Conservation (phyloP, 2,888 invertebrate genomes). For the Eupithecia tripunctaria region DNA sequence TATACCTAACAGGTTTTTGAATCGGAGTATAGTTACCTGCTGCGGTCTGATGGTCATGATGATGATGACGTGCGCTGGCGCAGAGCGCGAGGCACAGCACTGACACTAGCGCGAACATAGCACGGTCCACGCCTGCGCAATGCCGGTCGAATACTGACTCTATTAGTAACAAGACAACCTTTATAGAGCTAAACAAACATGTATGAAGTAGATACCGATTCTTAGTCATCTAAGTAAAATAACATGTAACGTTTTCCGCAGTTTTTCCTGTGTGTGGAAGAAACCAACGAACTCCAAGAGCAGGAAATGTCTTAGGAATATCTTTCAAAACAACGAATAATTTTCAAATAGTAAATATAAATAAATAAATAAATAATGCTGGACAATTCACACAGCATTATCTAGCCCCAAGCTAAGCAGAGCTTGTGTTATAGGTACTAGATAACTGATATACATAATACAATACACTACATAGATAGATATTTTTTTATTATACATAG, state of each 20-base stretch:
- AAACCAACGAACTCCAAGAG: not conserved
- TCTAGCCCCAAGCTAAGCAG: too few species aligned
- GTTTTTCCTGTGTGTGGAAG: not conserved
- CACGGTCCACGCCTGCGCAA: not conserved
- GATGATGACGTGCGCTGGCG: slow-evolving; percentile 6
- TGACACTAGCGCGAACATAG: not conserved
- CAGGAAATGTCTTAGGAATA: not conserved
- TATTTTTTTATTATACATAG: too few species aligned
- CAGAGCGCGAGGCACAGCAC: not conserved
- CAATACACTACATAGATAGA: too few species aligned
- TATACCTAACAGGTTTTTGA: too few species aligned
- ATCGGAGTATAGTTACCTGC: not conserved
- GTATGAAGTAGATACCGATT: not conserved
- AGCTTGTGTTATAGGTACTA: too few species aligned
- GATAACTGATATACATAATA: too few species aligned
- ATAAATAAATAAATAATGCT: too few species aligned
- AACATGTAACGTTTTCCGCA: not conserved
- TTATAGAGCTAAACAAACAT: not conserved
- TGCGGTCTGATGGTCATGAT: not conserved
- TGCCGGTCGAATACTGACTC: not conserved
- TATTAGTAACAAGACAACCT: not conserved
- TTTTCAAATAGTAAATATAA: too few species aligned
- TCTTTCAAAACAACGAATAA: not conserved
- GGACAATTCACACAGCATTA: too few species aligned
- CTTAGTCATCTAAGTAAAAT: not conserved